Evolutionary conservation across 2,888 invertebrate genomes (phyloP).

Genomic region (Hydriomena furcata): DNA sequence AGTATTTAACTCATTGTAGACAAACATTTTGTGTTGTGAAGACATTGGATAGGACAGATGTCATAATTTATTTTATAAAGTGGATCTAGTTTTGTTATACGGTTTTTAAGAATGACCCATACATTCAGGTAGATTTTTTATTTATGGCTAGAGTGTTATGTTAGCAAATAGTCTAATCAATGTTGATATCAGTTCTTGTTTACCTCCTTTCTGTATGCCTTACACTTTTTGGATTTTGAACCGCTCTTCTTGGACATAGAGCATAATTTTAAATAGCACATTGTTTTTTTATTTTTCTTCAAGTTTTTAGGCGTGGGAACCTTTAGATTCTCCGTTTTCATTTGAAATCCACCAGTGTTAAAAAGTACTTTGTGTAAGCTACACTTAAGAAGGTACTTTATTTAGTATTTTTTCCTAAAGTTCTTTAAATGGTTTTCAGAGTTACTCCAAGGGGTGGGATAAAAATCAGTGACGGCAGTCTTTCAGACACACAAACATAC

Average conservation of each 20-base stretch:
- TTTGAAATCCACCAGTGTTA: not conserved
- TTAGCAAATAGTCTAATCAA: slow-evolving; percentile 46
- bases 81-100: not conserved
- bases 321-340: too few relatives aligned
- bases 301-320: slow-evolving; percentile 43
- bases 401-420: too few relatives aligned
- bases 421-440: slow-evolving; percentile 57
- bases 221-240: not conserved
- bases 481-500: slow-evolving; percentile 93
- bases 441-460: slow-evolving; percentile 79
- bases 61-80: not conserved
- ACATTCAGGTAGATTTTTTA: slow-evolving; percentile 27
- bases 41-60: slow-evolving; percentile 22
- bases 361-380: not conserved
- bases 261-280: not conserved
- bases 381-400: too few relatives aligned
- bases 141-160: too few relatives aligned
- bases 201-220: not conserved
- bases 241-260: not conserved
- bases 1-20: slow-evolving; percentile 34
- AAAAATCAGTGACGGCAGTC: slow-evolving; percentile 89
- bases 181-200: slow-evolving; percentile 25
- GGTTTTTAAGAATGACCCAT: slow-evolving; percentile 20
- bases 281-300: not conserved
- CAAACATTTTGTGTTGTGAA: slow-evolving; percentile 32